A percentile compares a stretch with the other conserved stretches of the same genome.
Conservation (phyloP, 1,140 invertebrate genomes). For the Eurosta solidaginis region DNA sequence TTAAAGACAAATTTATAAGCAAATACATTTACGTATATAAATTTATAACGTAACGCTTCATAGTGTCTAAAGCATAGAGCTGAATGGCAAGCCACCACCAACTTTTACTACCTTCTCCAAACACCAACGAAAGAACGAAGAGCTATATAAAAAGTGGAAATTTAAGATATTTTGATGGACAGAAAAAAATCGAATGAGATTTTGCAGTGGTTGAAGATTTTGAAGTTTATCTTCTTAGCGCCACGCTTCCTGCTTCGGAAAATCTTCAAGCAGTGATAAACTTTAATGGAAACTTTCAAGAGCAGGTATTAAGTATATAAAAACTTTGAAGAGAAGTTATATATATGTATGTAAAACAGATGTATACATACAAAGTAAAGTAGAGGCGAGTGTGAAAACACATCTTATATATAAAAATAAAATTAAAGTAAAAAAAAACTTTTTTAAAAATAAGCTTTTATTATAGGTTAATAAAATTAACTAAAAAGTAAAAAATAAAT, state of each 20-base stretch:
- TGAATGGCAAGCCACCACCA: background rate
- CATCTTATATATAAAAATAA: too few relatives aligned
- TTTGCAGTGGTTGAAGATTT: conserved; percentile 12
- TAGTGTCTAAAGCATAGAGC: background rate
- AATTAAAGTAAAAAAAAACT: too few relatives aligned
- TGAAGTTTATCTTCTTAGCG: conserved; percentile 9
- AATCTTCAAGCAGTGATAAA: background rate
- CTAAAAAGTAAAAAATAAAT: too few relatives aligned
- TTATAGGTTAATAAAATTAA: too few relatives aligned
- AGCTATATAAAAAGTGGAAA: background rate
- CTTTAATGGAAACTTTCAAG: conserved; percentile 1
- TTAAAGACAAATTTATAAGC: background rate
- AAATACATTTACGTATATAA: background rate
- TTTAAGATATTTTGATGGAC: background rate
- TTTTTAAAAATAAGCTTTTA: too few relatives aligned
- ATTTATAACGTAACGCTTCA: background rate
- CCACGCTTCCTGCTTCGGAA: background rate
- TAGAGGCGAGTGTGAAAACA: too few relatives aligned
- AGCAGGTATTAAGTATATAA: background rate
- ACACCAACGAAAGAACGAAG: background rate
- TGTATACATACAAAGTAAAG: too few relatives aligned
- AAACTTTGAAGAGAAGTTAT: background rate
- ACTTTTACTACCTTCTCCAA: background rate
- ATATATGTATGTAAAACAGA: background rate
- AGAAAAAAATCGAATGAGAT: background rate